Base-by-base conservation (phyloP, 2,797 vertebrate genomes). In the Melanotaenia parkinsoni region DNA sequence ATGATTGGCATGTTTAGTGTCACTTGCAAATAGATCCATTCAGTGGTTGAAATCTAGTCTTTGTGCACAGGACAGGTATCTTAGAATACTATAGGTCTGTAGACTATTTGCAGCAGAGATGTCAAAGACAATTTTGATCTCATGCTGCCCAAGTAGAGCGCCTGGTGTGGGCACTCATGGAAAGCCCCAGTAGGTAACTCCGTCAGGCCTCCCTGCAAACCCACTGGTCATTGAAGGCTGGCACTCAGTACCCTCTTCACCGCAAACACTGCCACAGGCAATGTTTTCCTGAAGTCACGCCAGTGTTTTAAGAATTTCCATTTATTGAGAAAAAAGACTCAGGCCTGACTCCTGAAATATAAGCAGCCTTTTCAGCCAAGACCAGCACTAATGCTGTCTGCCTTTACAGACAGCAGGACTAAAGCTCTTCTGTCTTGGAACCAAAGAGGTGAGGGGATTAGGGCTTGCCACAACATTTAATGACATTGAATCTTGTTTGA, bases 291-390 rank as follows among this genome's bases (percentile, higher is more conserved):
- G 88, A 92, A 78, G 76, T 63, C 22, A 6, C 67, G 90, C 94
- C 93, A 95, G 87, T 62, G 78, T 87, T 88, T 93, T 91, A 89
- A 91, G 89, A 93, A 90, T 93, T 93, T 94, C 93, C 93, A 92
- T 87, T 90, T 82, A 88, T 74, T 72, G 84, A 89, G 86, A 82
- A 81, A 87, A 91, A 91, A 88, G 84, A 82, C 81, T 79, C 78
- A 70, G 81, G 79, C 67, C 87, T 80, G 76, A 86, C 85, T 88
- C 71, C 54, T 78, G 72, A 91, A 93, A 91, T 68, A 94, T 92
- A 95, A 95, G 92, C 82, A 78, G 76, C 74, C 93, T 92, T 94
- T 94, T 94, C 89, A 94, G 89, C 82, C 86, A 82, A 82, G 63
- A 79, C 84, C 76, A 38, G 81, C 75, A 73, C 85, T 91, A 86